Conservation (phyloP, 2,113 vertebrate species). For the Lucifuga dentata region DNA sequence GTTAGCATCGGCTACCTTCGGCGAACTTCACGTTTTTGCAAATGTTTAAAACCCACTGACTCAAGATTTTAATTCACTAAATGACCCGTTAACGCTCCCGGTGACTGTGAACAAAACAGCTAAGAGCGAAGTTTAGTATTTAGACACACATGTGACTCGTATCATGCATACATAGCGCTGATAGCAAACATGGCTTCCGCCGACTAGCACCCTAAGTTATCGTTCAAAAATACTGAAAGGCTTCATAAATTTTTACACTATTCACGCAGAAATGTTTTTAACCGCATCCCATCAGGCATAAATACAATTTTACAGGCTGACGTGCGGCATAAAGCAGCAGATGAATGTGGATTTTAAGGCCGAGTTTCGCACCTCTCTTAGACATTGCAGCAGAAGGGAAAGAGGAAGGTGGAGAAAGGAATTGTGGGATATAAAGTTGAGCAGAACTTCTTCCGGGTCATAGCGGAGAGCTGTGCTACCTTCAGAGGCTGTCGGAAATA, state of each 20-base stretch:
- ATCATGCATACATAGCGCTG: conserved; percentile 4
- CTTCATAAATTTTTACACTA: background rate
- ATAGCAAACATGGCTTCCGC: conserved; percentile 64
- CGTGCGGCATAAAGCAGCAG: background rate
- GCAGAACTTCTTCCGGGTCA: conserved; percentile 64
- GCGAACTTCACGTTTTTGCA: too few relatives aligned
- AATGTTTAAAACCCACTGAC: too few relatives aligned
- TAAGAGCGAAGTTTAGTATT: fast-evolving
- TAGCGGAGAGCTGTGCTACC: fast-evolving
- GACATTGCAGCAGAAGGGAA: conserved; percentile 82
- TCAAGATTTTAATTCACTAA: background rate
- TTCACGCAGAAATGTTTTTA: fast-evolving
- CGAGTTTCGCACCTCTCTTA: conserved; percentile 81
- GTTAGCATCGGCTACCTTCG: too few relatives aligned
- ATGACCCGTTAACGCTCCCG: too few relatives aligned
- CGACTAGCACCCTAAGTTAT: background rate
- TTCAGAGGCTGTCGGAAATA: too few relatives aligned
- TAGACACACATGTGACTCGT: background rate
- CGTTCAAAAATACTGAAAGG: fast-evolving
- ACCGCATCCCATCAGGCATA: background rate
- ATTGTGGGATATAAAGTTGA: conserved; percentile 76
- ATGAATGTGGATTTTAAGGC: conserved; percentile 62
- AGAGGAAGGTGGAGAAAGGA: conserved; percentile 74
- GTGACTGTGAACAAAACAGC: background rate
- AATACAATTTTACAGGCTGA: fast-evolving